phyloP scores from a whole-genome alignment of 2,797 vertebrate genomes.

The Anguilla obscura region DNA sequence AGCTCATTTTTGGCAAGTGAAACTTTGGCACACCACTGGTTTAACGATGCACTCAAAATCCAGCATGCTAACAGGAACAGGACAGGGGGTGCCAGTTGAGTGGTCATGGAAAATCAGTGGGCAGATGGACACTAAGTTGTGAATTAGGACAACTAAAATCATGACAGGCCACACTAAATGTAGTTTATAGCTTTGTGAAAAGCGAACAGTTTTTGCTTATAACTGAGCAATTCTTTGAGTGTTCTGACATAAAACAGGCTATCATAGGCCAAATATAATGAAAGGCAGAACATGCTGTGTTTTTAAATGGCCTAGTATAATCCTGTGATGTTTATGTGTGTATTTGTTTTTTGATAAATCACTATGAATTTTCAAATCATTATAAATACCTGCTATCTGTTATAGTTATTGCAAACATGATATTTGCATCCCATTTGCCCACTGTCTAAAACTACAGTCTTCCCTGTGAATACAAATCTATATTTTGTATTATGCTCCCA shows the following conservation, averaged over 20 bases:
- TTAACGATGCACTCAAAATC: slow-evolving; percentile 22
- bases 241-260: neutral
- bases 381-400: neutral
- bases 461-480: neutral
- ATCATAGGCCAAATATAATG: neutral
- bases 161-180: slow-evolving; percentile 11
- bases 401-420: neutral
- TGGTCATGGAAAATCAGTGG: slow-evolving; percentile 22
- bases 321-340: neutral
- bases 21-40: neutral
- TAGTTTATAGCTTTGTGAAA: slow-evolving; percentile 3
- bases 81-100: neutral
- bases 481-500: neutral
- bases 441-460: neutral
- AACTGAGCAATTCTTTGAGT: neutral
- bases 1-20: slow-evolving; percentile 1
- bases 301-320: neutral
- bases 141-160: slow-evolving; percentile 9
- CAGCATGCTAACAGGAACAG: slow-evolving; percentile 20
- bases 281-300: neutral
- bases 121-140: slow-evolving; percentile 11
- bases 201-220: neutral
- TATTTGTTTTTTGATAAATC: neutral
- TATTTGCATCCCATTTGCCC: neutral
- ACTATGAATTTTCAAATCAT: neutral